Evolutionary conservation across 1,140 invertebrate genomes (phyloP).

Genomic region (Pollicipes pollicipes): DNA sequence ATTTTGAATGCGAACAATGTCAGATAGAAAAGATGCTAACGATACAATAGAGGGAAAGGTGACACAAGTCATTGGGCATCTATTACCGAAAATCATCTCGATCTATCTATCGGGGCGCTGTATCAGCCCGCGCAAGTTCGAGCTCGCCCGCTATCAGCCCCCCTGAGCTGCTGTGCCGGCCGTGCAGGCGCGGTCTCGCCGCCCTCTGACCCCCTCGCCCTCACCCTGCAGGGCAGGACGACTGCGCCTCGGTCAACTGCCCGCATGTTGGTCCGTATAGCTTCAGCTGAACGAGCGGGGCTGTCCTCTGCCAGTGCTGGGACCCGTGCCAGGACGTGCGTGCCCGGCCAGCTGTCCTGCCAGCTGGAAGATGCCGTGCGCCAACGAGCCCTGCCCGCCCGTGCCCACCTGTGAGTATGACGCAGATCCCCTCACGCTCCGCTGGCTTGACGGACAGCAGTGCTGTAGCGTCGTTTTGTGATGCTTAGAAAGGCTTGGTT

Average conservation of each 20-base stretch:
- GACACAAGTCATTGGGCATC: too few relatives aligned
- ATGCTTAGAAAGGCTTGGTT: slow-evolving; percentile 5
- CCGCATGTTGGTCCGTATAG: slow-evolving; percentile 73
- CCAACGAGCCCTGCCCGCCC: slow-evolving; percentile 56
- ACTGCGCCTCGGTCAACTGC: slow-evolving; percentile 55
- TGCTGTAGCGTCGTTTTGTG: not conserved
- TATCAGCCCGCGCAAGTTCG: too few relatives aligned
- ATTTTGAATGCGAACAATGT: too few relatives aligned
- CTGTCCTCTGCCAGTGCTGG: slow-evolving; percentile 60
- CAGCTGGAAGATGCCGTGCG: slow-evolving; percentile 53
- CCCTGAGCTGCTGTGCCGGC: too few relatives aligned
- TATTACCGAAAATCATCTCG: too few relatives aligned
- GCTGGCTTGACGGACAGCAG: slow-evolving; percentile 6
- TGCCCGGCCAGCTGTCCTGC: slow-evolving; percentile 56
- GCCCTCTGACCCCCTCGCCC: too few relatives aligned
- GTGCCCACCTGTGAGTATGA: slow-evolving; percentile 50
- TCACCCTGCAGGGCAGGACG: not conserved
- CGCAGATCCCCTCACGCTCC: slow-evolving; percentile 5
- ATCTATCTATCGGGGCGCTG: too few relatives aligned
- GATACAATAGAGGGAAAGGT: too few relatives aligned
- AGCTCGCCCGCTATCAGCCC: too few relatives aligned
- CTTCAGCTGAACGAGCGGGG: slow-evolving; percentile 49
- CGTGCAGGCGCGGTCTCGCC: too few relatives aligned
- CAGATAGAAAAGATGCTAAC: too few relatives aligned
- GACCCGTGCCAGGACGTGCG: slow-evolving; percentile 53